Evolutionary conservation across 2,888 invertebrate genomes (phyloP).

Genomic region (Lasius fuliginosus): DNA sequence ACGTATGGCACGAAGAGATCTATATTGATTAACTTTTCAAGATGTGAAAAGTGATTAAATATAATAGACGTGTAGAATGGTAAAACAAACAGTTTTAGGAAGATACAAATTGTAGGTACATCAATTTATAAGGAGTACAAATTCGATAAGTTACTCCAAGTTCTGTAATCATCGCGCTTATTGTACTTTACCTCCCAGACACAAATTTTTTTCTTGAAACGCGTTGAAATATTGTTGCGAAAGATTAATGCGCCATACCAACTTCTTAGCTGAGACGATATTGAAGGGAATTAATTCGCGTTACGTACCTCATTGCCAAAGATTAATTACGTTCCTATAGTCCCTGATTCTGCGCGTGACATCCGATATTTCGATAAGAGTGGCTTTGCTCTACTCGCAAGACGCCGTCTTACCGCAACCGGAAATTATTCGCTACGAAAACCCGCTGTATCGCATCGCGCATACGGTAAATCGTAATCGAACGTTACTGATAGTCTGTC

Average conservation of each 20-base stretch:
- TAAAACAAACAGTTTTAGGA: not conserved
- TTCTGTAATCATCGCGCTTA: not conserved
- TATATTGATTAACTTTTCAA: not conserved
- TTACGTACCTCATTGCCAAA: slow-evolving; percentile 11
- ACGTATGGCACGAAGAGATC: not conserved
- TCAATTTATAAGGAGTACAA: not conserved
- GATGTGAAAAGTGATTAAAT: not conserved
- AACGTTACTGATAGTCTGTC: slow-evolving; percentile 10
- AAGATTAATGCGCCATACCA: not conserved
- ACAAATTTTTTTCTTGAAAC: not conserved
- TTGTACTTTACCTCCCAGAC: not conserved
- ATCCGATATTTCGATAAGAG: slow-evolving; percentile 11
- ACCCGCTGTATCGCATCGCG: not conserved
- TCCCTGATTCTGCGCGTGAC: not conserved
- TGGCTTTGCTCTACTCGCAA: not conserved
- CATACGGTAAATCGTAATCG: not conserved
- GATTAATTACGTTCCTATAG: slow-evolving; percentile 26
- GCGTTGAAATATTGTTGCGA: not conserved
- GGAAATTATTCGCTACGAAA: not conserved
- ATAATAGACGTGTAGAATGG: not conserved
- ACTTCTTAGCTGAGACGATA: not conserved
- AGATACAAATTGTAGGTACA: not conserved
- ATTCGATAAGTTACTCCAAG: not conserved
- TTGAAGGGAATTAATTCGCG: slow-evolving; percentile 18
- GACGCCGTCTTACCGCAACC: not conserved